phyloP scores from a whole-genome alignment of 2,113 vertebrate genomes.

The Colius striatus region DNA sequence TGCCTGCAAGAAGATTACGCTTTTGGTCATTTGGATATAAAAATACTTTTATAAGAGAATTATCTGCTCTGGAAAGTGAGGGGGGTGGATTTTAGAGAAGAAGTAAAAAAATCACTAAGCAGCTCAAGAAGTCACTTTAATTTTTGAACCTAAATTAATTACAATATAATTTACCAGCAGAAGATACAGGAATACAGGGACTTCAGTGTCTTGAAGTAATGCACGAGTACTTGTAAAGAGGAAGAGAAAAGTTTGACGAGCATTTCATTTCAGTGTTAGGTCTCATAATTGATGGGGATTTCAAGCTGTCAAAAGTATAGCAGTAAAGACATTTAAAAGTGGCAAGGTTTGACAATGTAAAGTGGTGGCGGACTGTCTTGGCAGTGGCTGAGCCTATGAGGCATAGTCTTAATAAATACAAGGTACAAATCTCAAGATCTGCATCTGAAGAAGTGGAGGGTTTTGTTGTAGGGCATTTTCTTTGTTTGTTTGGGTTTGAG shows the following conservation, averaged over 20 bases:
- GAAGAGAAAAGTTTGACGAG: background rate
- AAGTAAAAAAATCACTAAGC: background rate
- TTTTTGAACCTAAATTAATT: background rate
- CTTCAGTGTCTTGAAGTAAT: background rate
- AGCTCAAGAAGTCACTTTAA: background rate
- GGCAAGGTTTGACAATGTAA: background rate
- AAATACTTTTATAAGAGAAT: background rate
- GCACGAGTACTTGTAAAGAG: background rate
- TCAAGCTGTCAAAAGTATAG: background rate
- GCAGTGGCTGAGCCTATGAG: background rate
- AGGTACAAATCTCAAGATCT: background rate
- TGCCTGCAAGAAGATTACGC: background rate
- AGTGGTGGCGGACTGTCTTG: accelerated
- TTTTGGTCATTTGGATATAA: slow-evolving; percentile 16
- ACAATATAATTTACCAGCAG: background rate
- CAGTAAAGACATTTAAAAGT: background rate
- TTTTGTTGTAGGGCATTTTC: background rate
- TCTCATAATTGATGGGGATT: background rate
- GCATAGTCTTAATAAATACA: background rate
- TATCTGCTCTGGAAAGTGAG: background rate
- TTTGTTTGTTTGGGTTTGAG: background rate
- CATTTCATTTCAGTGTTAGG: background rate
- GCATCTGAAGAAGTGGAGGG: background rate
- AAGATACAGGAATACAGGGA: background rate
- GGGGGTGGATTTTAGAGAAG: background rate